Conservation (phyloP, 2,888 invertebrate species). For the Metalampra italica region DNA sequence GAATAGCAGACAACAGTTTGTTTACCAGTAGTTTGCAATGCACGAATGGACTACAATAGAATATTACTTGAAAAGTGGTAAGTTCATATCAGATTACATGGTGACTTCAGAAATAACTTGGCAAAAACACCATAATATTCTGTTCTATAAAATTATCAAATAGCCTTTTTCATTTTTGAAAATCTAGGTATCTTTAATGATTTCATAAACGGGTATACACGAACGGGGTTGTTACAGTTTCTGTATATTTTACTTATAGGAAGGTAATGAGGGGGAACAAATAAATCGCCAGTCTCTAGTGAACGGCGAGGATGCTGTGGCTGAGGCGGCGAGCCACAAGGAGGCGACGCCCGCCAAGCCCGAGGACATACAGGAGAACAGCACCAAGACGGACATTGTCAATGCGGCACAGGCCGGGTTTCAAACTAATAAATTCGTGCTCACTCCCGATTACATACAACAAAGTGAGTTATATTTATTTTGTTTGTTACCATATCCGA, state of each 20-base stretch:
- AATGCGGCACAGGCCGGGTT: slow-evolving; percentile 46
- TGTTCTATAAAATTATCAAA: too few relatives aligned
- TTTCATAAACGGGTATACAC: too few relatives aligned
- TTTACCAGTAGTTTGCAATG: too few relatives aligned
- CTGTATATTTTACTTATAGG: slow-evolving; percentile 45
- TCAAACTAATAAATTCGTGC: slow-evolving; percentile 83
- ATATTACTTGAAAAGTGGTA: too few relatives aligned
- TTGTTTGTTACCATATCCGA: slow-evolving; percentile 2
- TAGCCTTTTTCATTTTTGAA: too few relatives aligned
- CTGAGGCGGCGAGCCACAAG: slow-evolving; percentile 56
- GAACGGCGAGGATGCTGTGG: slow-evolving; percentile 67
- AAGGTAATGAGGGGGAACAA: slow-evolving; percentile 52
- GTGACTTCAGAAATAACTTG: too few relatives aligned
- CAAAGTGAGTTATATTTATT: slow-evolving; percentile 86
- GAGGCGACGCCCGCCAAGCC: slow-evolving; percentile 60
- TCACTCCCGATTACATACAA: slow-evolving; percentile 95
- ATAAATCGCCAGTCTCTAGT: slow-evolving; percentile 55
- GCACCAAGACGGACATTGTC: slow-evolving; percentile 60
- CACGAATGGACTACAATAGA: too few relatives aligned
- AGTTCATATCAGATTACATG: too few relatives aligned
- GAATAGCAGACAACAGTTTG: too few relatives aligned
- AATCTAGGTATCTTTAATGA: too few relatives aligned
- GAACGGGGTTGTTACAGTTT: too few relatives aligned
- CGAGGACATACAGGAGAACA: slow-evolving; percentile 60
- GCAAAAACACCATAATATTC: too few relatives aligned